phyloP scores from a whole-genome alignment of 2,113 vertebrate genomes.

The Apaloderma vittatum region DNA sequence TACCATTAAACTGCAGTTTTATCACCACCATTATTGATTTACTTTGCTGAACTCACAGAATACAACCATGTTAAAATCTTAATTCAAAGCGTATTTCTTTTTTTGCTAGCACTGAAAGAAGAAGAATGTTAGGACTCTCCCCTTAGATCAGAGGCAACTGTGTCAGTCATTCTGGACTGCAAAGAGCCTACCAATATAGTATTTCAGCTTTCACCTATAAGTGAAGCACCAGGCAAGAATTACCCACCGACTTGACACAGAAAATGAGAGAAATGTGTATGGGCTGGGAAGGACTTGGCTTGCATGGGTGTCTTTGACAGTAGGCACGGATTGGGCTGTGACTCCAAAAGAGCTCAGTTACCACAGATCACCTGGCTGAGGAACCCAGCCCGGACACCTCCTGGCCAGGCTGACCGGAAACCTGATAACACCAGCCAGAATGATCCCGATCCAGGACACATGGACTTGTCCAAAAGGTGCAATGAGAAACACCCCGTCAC shows the following conservation, averaged over 20 bases:
- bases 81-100: constrained; percentile 39
- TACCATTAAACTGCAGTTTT: constrained; percentile 76
- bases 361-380: background rate
- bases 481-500: background rate
- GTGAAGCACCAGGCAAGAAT: background rate
- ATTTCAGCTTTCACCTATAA: background rate
- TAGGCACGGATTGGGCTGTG: background rate
- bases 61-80: constrained; percentile 71
- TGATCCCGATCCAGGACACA: background rate
- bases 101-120: background rate
- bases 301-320: background rate
- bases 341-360: background rate
- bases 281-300: background rate
- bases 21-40: constrained; percentile 72
- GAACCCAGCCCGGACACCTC: background rate
- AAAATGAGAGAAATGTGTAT: background rate
- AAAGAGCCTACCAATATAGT: background rate
- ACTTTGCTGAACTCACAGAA: constrained; percentile 71
- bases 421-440: background rate
- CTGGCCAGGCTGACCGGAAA: background rate
- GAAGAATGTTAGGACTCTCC: background rate
- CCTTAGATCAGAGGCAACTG: background rate
- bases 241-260: fast-evolving
- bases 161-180: background rate
- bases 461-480: background rate